Percentiles rank a stretch among this genome's conserved stretches.
These are phyloP conservation scores for Epinotia demarniana DNA, from an alignment of 2,888 invertebrate species.

Conservation along the genomic window DNA sequence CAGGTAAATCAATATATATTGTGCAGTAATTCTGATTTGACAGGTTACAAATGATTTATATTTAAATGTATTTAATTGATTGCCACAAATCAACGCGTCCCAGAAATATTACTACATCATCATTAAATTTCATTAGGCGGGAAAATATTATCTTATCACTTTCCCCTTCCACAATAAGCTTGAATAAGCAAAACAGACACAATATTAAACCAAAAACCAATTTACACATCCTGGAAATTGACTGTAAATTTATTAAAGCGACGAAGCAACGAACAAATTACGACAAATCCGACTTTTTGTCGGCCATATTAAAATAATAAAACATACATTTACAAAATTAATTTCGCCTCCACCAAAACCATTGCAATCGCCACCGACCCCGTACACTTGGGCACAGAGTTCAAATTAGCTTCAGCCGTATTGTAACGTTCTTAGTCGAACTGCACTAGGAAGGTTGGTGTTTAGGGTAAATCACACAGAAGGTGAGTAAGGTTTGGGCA, in stretches of 20 bases:
- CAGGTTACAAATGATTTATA: not conserved
- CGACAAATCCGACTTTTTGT: slow-evolving; percentile 68
- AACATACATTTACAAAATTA: slow-evolving; percentile 56
- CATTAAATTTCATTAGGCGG: slow-evolving; percentile 25
- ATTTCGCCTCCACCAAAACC: slow-evolving; percentile 18
- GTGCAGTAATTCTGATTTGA: not conserved
- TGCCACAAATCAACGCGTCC: not conserved
- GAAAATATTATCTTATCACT: slow-evolving; percentile 24
- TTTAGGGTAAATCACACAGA: slow-evolving; percentile 65
- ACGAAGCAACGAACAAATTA: slow-evolving; percentile 67
- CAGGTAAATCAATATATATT: too few species aligned
- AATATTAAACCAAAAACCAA: slow-evolving; percentile 53
- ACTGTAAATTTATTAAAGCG: slow-evolving; percentile 74
- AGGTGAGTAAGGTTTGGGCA: slow-evolving; percentile 70
- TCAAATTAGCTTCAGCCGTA: slow-evolving; percentile 40
- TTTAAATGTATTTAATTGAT: not conserved
- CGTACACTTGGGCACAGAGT: slow-evolving; percentile 46
- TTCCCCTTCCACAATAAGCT: slow-evolving; percentile 17
- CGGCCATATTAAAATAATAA: slow-evolving; percentile 74
- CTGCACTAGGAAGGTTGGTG: slow-evolving; percentile 17
- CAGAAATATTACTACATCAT: not conserved
- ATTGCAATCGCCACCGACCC: slow-evolving; percentile 4
- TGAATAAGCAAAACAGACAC: slow-evolving; percentile 34
- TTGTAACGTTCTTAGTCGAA: not conserved
- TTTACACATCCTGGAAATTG: slow-evolving; percentile 57